Base-by-base conservation (phyloP, 2,113 vertebrate genomes). In the Tauraco erythrolophus region DNA sequence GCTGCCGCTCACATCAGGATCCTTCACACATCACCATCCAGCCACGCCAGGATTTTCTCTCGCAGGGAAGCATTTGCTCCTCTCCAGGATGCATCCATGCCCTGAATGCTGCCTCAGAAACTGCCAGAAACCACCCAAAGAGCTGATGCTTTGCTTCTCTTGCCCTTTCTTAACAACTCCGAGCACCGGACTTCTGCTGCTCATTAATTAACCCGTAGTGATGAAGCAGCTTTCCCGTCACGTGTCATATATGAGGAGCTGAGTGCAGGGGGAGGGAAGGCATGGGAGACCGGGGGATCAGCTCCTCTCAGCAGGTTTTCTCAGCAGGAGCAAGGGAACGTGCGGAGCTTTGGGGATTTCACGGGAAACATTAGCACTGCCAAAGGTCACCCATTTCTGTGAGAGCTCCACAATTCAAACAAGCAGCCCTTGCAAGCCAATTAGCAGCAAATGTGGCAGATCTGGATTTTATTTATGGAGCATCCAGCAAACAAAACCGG, bases 391-490 rank as follows among this genome's bases (percentile, higher is more conserved):
- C 92, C 75, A 66, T 95, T 97, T 97, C 96, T 88, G 66, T 62
- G 93, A 94, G 97, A 97, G 96, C 93, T 95, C 76, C 92, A 88
- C 96, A 96, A 96, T 91, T 96, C 96, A 97, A 93, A 88, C 86
- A 95, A 78, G 92, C 83, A 95, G 84, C 77, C 91, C 60, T 96
- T 65, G 79, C 93, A 81, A 93, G 91, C 78, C 97, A 97, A 98
- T 97, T 98, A 96, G 77, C 86, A 88, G 92, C 87, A 85, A 97
- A 93, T 70, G 53, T 97, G 95, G 94, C 88, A 94, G 83, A 96
- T 80, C 94, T 86, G 94, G 93, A 93, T 95, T 95, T 96, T 97
- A 96, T 96, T 98, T 98, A 96, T 81, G 86, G 92, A 97, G 84
- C 46, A 80, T 84, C 69, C 75, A 92, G 96, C 87, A 94, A 94